Percentiles rank a stretch among this genome's conserved stretches.
These are phyloP conservation scores for Ormyrus rosae DNA, from an alignment of 2,888 invertebrate species.

Conservation along the genomic window DNA sequence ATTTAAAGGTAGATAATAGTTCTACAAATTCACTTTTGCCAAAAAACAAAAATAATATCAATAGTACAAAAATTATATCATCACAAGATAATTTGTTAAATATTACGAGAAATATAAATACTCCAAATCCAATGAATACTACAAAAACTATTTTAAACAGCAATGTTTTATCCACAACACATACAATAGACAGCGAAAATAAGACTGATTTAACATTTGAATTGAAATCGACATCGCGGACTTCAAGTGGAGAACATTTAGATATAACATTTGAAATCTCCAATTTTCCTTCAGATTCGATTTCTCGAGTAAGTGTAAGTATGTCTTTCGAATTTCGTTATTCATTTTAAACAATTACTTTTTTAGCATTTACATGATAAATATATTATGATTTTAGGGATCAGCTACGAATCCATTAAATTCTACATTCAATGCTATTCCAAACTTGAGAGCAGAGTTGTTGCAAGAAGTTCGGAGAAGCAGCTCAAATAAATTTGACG, in stretches of 20 bases:
- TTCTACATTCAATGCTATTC: conserved; percentile 48
- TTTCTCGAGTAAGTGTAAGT: conserved; percentile 28
- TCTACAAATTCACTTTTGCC: conserved; percentile 59
- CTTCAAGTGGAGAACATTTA: conserved; percentile 3
- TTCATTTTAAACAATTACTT: not conserved
- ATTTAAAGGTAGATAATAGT: conserved; percentile 54
- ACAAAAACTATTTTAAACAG: conserved; percentile 35
- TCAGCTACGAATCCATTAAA: conserved; percentile 32
- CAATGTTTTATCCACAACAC: conserved; percentile 31
- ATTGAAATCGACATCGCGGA: conserved; percentile 38
- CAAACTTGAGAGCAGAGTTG: conserved; percentile 64
- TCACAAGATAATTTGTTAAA: conserved; percentile 38
- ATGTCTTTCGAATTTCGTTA: not conserved
- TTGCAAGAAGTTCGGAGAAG: conserved; percentile 64
- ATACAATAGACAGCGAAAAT: conserved; percentile 37
- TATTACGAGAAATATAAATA: conserved; percentile 2
- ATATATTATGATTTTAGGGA: conserved; percentile 21
- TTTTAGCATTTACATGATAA: not conserved
- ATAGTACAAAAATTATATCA: conserved; percentile 46
- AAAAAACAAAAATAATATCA: conserved; percentile 47
- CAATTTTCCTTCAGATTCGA: not conserved
- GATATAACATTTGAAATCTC: conserved; percentile 53
- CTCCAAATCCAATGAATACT: conserved; percentile 26
- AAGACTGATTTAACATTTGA: conserved; percentile 57
- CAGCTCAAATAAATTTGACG: conserved; percentile 60